phyloP scores from a whole-genome alignment of 2,888 invertebrate species.

The Hydraecia micacea region DNA sequence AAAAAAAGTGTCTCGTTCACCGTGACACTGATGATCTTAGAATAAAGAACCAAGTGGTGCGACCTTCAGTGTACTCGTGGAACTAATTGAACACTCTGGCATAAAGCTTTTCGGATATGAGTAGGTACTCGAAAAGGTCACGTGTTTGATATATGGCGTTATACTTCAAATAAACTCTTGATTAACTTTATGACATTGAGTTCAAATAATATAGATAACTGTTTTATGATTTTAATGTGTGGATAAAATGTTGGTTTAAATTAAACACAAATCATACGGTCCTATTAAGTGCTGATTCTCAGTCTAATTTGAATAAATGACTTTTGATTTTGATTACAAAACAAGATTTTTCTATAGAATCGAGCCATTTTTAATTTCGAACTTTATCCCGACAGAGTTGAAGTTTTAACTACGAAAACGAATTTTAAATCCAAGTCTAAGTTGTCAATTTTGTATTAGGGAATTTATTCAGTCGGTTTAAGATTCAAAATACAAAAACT shows the following conservation, averaged over 20 bases:
- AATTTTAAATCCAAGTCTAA: too few species aligned
- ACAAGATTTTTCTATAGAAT: too few species aligned
- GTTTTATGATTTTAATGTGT: constrained; percentile 19
- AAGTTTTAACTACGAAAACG: too few species aligned
- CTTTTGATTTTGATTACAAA: too few species aligned
- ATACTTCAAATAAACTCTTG: constrained; percentile 38
- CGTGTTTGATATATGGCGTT: constrained; percentile 58
- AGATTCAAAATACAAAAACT: background rate
- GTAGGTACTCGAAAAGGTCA: constrained; percentile 58
- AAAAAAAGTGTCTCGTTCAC: constrained; percentile 83
- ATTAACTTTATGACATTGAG: constrained; percentile 44
- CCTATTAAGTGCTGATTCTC: too few species aligned
- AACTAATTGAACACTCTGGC: constrained; percentile 64
- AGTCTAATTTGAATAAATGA: too few species aligned
- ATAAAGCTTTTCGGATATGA: constrained; percentile 63
- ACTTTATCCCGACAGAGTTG: too few species aligned
- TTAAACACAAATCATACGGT: too few species aligned
- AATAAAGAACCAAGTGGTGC: constrained; percentile 80
- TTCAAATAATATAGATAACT: constrained; percentile 18
- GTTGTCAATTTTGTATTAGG: too few species aligned
- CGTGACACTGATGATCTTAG: constrained; percentile 87
- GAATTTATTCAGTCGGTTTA: too few species aligned
- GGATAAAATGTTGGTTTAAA: constrained; percentile 5
- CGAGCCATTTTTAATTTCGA: too few species aligned
- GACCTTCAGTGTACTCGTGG: constrained; percentile 71